Percentiles rank a stretch among this genome's conserved stretches.
These are phyloP conservation scores for Lipotes vexillifer DNA, from an alignment of 2,113 vertebrate species.

Conservation along the genomic window DNA sequence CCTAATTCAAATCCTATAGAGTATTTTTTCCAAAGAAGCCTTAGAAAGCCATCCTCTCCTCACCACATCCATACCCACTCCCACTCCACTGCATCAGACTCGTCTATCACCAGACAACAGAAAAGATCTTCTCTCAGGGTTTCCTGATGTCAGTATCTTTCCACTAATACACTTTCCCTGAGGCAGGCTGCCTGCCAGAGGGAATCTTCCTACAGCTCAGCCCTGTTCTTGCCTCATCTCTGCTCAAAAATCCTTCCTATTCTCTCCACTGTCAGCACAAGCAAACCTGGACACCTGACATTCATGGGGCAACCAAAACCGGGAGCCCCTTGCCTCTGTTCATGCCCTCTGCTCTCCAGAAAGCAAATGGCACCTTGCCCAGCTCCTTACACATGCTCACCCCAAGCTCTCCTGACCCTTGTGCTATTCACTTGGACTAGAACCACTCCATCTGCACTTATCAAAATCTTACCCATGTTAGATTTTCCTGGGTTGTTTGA, in stretches of 20 bases:
- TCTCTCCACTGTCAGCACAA: not conserved
- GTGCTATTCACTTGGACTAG: not conserved
- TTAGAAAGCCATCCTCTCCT: not conserved
- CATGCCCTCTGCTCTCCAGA: not conserved
- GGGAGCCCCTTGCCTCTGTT: not conserved
- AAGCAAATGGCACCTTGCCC: not conserved
- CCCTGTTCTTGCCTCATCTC: not conserved
- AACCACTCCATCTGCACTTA: not conserved
- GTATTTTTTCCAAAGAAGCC: not conserved
- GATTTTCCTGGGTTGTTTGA: not conserved
- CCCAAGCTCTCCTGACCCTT: not conserved
- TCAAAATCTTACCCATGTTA: not conserved
- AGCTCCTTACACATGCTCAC: not conserved
- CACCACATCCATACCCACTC: not conserved
- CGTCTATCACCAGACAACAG: not conserved
- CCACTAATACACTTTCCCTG: not conserved
- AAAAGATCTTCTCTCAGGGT: not conserved
- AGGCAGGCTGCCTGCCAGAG: not conserved
- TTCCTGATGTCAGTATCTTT: not conserved
- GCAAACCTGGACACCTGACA: not conserved
- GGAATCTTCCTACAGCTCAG: constrained; percentile 2
- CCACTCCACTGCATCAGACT: not conserved
- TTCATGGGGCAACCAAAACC: not conserved
- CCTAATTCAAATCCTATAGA: not conserved
- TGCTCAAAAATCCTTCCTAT: constrained; percentile 3